These are phyloP conservation scores for Onychomys leucogaster DNA, from an alignment of 2,797 vertebrate species.

Conservation along the genomic window DNA sequence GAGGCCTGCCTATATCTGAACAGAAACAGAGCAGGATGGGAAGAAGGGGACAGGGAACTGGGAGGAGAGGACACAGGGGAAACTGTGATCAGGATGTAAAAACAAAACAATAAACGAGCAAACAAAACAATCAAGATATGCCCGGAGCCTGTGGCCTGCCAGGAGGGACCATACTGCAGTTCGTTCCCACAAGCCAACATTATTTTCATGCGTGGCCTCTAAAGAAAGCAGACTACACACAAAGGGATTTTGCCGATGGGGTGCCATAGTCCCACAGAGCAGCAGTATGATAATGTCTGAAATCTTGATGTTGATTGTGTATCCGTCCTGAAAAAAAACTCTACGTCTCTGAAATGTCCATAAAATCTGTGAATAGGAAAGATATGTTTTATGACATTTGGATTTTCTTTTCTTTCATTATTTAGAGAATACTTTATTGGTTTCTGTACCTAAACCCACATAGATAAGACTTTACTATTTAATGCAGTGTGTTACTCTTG, in stretches of 20 bases:
- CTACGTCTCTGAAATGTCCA: background rate
- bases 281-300: background rate
- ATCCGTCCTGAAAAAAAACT: background rate
- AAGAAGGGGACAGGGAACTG: background rate
- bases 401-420: background rate
- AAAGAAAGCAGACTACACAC: background rate
- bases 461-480: background rate
- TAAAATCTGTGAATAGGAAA: background rate
- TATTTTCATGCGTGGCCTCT: background rate
- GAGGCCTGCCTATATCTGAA: background rate
- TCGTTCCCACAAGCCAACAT: background rate
- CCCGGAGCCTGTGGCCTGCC: background rate
- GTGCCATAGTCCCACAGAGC: rapidly evolving
- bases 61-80: background rate
- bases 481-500: background rate
- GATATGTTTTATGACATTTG: background rate
- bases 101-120: too few species aligned
- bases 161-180: background rate
- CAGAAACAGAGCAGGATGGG: background rate
- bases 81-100: background rate
- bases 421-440: background rate
- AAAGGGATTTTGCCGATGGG: background rate
- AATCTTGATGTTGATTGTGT: background rate
- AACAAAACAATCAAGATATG: background rate
- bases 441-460: background rate